A percentile compares a stretch with the other conserved stretches of the same genome.
Evolutionary conservation across 2,888 invertebrate species (phyloP).

Genomic region (Beris morrisii): DNA sequence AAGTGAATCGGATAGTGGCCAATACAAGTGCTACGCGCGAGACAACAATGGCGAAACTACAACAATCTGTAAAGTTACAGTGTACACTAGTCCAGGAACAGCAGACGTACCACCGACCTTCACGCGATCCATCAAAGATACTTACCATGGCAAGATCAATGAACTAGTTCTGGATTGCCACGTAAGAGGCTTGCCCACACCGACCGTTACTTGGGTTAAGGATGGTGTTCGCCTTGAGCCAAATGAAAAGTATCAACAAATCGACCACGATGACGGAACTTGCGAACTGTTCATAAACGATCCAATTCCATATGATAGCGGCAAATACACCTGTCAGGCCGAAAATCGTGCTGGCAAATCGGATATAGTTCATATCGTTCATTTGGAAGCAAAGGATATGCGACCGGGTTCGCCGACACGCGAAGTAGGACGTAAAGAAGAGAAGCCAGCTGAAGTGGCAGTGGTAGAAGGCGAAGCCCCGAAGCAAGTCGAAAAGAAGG

Average conservation of each 20-base stretch:
- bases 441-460: slow-evolving; percentile 25
- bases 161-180: slow-evolving; percentile 80
- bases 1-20: slow-evolving; percentile 69
- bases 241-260: slow-evolving; percentile 66
- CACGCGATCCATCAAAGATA: slow-evolving; percentile 71
- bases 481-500: slow-evolving; percentile 38
- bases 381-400: slow-evolving; percentile 62
- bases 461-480: slow-evolving; percentile 42
- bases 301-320: slow-evolving; percentile 65
- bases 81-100: slow-evolving; percentile 51
- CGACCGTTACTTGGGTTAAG: slow-evolving; percentile 73
- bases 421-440: slow-evolving; percentile 39
- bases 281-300: slow-evolving; percentile 69
- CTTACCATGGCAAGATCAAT: slow-evolving; percentile 62
- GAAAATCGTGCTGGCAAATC: slow-evolving; percentile 74
- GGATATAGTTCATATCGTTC: slow-evolving; percentile 72
- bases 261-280: slow-evolving; percentile 73
- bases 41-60: slow-evolving; percentile 73
- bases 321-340: slow-evolving; percentile 61
- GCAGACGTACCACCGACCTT: slow-evolving; percentile 71
- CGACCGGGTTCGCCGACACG: slow-evolving; percentile 48
- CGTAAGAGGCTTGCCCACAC: slow-evolving; percentile 72
- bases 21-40: slow-evolving; percentile 76
- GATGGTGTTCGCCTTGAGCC: slow-evolving; percentile 66
- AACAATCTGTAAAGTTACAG: slow-evolving; percentile 64